These are phyloP conservation scores for Xiphophorus birchmanni DNA, from an alignment of 2,797 vertebrate genomes.

Conservation along the genomic window DNA sequence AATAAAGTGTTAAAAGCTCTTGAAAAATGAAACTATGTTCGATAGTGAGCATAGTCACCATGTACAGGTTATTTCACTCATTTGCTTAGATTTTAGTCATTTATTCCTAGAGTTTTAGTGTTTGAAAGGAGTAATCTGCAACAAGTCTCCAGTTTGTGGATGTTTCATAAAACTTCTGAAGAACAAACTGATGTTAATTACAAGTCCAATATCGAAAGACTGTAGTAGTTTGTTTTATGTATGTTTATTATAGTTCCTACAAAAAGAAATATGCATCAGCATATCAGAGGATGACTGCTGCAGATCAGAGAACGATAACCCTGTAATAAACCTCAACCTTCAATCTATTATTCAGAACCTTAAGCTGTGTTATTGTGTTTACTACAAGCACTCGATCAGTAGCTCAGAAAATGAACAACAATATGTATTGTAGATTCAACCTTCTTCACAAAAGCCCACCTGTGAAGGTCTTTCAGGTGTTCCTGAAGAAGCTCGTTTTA, in stretches of 20 bases:
- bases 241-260: neutral
- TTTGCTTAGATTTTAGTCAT: neutral
- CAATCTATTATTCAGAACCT: neutral
- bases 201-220: neutral
- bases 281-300: neutral
- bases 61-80: too few species aligned
- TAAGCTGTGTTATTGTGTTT: neutral
- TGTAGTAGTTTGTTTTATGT: neutral
- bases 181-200: neutral
- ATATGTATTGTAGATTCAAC: neutral
- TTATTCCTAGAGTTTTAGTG: neutral
- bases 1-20: neutral
- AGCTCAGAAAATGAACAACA: neutral
- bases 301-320: neutral
- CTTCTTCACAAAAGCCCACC: conserved; percentile 39
- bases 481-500: conserved; percentile 36
- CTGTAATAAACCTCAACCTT: neutral
- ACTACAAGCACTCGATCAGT: neutral
- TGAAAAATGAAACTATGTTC: neutral
- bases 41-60: neutral
- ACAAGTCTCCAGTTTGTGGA: neutral
- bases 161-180: neutral
- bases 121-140: neutral
- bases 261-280: neutral
- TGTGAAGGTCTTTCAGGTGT: conserved; percentile 51